Percentiles rank a stretch among this genome's conserved stretches.
Conservation (phyloP, 2,797 vertebrate genomes). For the Mus minutoides region DNA sequence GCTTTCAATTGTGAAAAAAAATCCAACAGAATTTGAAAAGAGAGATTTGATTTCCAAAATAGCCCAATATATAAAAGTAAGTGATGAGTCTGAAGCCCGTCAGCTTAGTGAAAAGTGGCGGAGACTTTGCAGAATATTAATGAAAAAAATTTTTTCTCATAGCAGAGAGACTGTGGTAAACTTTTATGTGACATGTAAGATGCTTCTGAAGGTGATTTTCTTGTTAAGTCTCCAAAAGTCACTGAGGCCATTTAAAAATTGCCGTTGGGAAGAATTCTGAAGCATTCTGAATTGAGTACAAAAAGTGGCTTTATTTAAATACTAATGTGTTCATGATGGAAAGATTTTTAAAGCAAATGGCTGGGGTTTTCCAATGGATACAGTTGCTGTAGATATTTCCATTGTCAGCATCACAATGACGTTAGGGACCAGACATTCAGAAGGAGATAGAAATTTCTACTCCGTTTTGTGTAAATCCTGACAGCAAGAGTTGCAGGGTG, state of each 20-base stretch:
- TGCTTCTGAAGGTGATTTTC: neutral
- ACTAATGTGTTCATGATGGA: constrained; percentile 20
- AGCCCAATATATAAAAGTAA: constrained; percentile 8
- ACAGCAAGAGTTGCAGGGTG: neutral
- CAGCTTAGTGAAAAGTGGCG: constrained; percentile 11
- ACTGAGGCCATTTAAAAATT: constrained; percentile 14
- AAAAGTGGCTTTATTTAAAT: constrained; percentile 34
- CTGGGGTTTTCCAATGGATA: neutral
- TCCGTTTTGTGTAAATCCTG: neutral
- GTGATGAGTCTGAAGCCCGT: neutral
- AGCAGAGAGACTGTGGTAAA: neutral
- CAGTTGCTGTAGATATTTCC: neutral
- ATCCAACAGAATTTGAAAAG: neutral
- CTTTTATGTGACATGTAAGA: constrained; percentile 22
- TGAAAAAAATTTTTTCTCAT: neutral
- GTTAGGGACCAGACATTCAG: neutral
- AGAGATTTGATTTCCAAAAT: neutral
- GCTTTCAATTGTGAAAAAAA: constrained; percentile 20
- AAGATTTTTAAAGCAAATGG: constrained; percentile 31
- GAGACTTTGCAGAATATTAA: constrained; percentile 29
- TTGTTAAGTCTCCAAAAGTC: neutral
- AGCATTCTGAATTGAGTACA: neutral
- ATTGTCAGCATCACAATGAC: neutral
- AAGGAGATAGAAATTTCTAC: neutral
- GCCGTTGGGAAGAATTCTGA: neutral